A percentile compares a stretch with the other conserved stretches of the same genome.
phyloP scores from a whole-genome alignment of 2,888 invertebrate genomes.

The Arctia plantaginis region DNA sequence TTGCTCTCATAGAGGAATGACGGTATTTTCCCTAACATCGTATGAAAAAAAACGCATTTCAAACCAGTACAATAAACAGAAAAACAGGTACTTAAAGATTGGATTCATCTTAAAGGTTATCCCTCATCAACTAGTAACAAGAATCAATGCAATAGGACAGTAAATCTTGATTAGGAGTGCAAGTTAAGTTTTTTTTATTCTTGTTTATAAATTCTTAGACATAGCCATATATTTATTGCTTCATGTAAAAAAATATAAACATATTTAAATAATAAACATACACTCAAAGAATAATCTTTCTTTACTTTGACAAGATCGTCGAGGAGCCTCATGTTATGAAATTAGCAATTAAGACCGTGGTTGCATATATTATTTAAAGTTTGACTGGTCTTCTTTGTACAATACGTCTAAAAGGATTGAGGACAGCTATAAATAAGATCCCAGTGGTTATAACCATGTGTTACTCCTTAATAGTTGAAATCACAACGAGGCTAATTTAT shows the following conservation, averaged over 20 bases:
- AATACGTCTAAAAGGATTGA: no score
- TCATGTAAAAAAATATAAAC: conserved; percentile 1
- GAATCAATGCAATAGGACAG: no score
- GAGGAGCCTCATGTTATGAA: conserved; percentile 8
- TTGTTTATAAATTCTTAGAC: no score
- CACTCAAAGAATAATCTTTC: conserved; percentile 10
- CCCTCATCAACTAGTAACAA: no score
- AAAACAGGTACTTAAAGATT: neutral
- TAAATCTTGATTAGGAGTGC: no score
- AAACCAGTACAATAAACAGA: neutral
- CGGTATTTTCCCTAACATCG: neutral
- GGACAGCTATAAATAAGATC: neutral
- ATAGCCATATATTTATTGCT: no score
- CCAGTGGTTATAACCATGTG: neutral
- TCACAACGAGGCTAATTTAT: neutral
- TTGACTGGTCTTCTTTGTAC: neutral
- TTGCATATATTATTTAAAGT: neutral
- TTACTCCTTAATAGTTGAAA: neutral
- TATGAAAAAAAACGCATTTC: neutral
- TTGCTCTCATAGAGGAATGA: neutral
- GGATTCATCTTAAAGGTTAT: no score
- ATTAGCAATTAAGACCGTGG: conserved; percentile 12
- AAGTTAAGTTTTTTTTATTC: no score
- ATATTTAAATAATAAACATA: conserved; percentile 4
- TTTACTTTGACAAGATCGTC: conserved; percentile 1